Evolutionary conservation across 1,140 invertebrate species (phyloP).

Genomic region (Sycophaga agraensis): DNA sequence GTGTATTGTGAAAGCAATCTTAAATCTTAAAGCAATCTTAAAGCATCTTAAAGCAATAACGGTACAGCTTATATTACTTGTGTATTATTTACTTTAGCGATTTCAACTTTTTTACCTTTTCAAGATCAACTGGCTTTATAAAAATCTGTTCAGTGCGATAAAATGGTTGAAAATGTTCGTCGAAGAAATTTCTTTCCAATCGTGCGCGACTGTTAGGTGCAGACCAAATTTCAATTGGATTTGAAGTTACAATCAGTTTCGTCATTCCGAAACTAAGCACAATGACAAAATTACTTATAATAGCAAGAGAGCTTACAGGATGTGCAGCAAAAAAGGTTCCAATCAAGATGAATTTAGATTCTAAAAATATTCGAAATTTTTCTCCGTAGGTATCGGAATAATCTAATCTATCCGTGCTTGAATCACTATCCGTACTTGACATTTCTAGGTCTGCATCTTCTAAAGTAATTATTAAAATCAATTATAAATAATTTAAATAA

Average conservation of each 20-base stretch:
- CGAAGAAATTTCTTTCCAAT: constrained; percentile 86
- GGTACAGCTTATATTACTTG: too few relatives aligned
- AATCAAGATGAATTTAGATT: constrained; percentile 49
- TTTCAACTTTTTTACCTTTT: constrained; percentile 17
- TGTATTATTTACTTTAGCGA: too few relatives aligned
- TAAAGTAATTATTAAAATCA: neutral
- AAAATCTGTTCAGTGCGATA: constrained; percentile 91
- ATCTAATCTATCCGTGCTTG: neutral
- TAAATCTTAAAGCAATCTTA: too few relatives aligned
- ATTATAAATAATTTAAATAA: neutral
- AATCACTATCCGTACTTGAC: neutral
- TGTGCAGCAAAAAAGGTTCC: constrained; percentile 64
- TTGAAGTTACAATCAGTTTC: constrained; percentile 76
- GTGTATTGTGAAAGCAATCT: too few relatives aligned
- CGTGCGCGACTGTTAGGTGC: constrained; percentile 82
- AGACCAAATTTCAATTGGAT: constrained; percentile 97
- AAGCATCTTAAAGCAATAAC: too few relatives aligned
- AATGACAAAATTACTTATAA: neutral
- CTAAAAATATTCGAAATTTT: neutral
- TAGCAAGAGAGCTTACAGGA: constrained; percentile 2
- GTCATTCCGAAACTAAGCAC: constrained; percentile 67
- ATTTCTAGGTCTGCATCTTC: constrained; percentile 2
- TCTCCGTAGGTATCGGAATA: neutral
- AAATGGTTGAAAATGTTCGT: constrained; percentile 92
- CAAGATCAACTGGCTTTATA: constrained; percentile 60